These are phyloP conservation scores for Petrocephalus microphthalmus DNA, from an alignment of 2,113 vertebrate species.

Conservation along the genomic window DNA sequence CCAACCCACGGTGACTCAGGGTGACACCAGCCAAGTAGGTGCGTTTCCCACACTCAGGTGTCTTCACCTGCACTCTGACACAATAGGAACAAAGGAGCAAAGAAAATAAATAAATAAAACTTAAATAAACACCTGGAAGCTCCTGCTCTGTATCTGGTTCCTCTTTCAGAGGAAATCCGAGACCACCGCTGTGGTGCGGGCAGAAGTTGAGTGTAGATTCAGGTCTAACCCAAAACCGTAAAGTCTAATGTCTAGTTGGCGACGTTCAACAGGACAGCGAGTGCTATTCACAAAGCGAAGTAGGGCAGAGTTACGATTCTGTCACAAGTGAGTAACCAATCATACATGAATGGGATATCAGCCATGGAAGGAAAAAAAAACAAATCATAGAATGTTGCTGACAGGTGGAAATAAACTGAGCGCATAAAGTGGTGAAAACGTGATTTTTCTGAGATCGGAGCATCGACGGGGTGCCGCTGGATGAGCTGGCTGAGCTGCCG, in stretches of 20 bases:
- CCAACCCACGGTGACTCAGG: background rate
- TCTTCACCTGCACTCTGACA: background rate
- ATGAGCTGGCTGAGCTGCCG: background rate
- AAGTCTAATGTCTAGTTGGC: background rate
- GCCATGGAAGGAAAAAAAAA: background rate
- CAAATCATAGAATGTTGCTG: background rate
- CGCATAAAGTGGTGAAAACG: background rate
- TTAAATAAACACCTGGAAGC: background rate
- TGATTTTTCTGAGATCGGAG: background rate
- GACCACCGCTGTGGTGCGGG: background rate
- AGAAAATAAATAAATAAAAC: background rate
- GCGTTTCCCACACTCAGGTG: background rate
- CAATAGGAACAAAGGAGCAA: background rate
- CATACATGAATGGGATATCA: background rate
- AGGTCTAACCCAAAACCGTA: background rate
- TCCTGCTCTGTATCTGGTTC: background rate
- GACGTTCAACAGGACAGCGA: background rate
- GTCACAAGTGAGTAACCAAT: background rate
- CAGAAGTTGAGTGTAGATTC: background rate
- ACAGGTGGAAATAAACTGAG: background rate
- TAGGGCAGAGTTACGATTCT: background rate
- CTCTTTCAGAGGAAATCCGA: background rate
- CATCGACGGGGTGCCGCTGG: background rate
- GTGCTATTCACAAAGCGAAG: background rate
- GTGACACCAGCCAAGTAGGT: background rate